Percentiles rank a stretch among this genome's conserved stretches.
These are phyloP conservation scores for Leptinotarsa haldemani DNA, from an alignment of 2,888 invertebrate genomes.

Conservation along the genomic window DNA sequence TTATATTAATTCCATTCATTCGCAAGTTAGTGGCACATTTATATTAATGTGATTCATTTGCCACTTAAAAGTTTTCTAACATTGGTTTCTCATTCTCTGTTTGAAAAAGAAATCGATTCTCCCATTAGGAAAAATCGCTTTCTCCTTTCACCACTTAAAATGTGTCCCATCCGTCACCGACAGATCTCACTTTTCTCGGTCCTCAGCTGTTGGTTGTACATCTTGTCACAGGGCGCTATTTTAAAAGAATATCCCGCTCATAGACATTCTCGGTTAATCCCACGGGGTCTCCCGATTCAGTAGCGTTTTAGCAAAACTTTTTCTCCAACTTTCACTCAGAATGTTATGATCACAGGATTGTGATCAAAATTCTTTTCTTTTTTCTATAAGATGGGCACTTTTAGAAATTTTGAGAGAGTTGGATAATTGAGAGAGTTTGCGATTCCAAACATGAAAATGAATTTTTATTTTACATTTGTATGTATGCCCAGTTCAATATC, in stretches of 20 bases:
- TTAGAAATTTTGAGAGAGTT: too few relatives aligned
- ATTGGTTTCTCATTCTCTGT: not conserved
- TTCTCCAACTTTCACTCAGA: too few relatives aligned
- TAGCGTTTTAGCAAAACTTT: not conserved
- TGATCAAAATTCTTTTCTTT: too few relatives aligned
- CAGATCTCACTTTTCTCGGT: constrained; percentile 28
- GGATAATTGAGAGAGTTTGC: too few relatives aligned
- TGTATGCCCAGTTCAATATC: too few relatives aligned
- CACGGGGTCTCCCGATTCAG: constrained; percentile 45
- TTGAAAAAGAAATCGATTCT: constrained; percentile 25
- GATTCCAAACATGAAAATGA: too few relatives aligned
- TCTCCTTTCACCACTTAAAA: constrained; percentile 27
- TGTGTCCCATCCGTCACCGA: constrained; percentile 37
- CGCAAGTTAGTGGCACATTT: not conserved
- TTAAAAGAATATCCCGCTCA: constrained; percentile 52
- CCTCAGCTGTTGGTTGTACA: constrained; percentile 55
- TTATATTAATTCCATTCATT: not conserved
- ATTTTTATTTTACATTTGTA: too few relatives aligned
- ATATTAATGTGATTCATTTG: not conserved
- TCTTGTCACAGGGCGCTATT: constrained; percentile 52
- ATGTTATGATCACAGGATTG: too few relatives aligned
- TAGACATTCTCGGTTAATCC: constrained; percentile 55
- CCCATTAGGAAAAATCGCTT: constrained; percentile 11
- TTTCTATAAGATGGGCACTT: too few relatives aligned
- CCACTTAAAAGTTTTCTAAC: constrained; percentile 1